Evolutionary conservation across 2,797 vertebrate genomes (phyloP).

Genomic region (Oreochromis mossambicus): DNA sequence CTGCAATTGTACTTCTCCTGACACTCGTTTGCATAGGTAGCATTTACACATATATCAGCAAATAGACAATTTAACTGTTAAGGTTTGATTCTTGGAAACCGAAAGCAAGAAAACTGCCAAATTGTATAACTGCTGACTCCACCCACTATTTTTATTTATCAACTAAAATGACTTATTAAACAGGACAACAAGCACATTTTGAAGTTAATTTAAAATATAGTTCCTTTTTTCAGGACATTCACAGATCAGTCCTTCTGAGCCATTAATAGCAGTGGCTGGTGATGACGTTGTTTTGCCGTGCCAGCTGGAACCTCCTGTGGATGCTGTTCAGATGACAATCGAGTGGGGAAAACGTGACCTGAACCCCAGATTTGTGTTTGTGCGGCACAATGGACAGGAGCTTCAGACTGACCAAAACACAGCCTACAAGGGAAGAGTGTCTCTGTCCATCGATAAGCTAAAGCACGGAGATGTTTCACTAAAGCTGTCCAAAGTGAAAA

Average conservation of each 20-base stretch:
- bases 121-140: fast-evolving
- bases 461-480: conserved; percentile 2
- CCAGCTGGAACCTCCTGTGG: not conserved
- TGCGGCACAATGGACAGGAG: not conserved
- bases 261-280: not conserved
- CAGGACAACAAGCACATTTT: not conserved
- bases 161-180: not conserved
- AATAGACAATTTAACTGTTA: not conserved
- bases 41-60: not conserved
- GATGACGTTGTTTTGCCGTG: not conserved
- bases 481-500: not conserved
- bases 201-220: not conserved
- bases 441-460: not conserved
- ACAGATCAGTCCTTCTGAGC: fast-evolving
- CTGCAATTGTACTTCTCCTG: not conserved
- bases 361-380: not conserved
- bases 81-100: fast-evolving
- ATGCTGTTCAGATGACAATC: not conserved
- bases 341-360: conserved; percentile 6
- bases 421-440: not conserved
- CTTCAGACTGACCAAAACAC: not conserved
- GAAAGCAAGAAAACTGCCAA: not conserved
- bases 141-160: not conserved
- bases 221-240: not conserved
- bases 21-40: not conserved